Conservation (phyloP, 1,140 invertebrate genomes). For the Planococcus citri region DNA sequence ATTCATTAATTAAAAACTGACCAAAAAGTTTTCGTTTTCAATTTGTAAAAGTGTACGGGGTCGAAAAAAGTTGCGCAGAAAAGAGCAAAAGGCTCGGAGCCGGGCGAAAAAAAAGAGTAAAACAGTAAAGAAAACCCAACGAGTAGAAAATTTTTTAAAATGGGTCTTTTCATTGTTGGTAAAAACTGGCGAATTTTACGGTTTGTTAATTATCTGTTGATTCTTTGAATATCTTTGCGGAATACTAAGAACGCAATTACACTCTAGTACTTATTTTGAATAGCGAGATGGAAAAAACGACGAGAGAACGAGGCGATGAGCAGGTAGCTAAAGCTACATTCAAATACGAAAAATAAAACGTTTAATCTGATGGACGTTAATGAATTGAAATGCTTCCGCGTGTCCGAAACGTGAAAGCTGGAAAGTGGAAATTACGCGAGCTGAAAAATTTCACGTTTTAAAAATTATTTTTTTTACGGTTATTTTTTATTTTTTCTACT, state of each 20-base stretch:
- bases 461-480: neutral
- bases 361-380: neutral
- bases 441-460: neutral
- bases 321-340: no score
- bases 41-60: neutral
- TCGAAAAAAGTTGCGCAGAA: neutral
- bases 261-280: neutral
- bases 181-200: neutral
- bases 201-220: conserved; percentile 4
- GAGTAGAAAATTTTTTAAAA: neutral
- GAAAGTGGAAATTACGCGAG: neutral
- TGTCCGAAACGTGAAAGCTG: neutral
- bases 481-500: neutral
- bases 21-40: conserved; percentile 1
- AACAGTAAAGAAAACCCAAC: no score
- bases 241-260: neutral
- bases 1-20: neutral
- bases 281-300: neutral
- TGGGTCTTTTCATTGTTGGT: neutral
- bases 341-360: neutral
- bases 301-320: neutral
- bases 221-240: neutral
- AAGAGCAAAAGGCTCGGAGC: neutral
- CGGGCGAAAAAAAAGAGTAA: no score
- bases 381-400: neutral